Base-by-base conservation (phyloP, 2,113 vertebrate species). In the Dinomys branickii region DNA sequence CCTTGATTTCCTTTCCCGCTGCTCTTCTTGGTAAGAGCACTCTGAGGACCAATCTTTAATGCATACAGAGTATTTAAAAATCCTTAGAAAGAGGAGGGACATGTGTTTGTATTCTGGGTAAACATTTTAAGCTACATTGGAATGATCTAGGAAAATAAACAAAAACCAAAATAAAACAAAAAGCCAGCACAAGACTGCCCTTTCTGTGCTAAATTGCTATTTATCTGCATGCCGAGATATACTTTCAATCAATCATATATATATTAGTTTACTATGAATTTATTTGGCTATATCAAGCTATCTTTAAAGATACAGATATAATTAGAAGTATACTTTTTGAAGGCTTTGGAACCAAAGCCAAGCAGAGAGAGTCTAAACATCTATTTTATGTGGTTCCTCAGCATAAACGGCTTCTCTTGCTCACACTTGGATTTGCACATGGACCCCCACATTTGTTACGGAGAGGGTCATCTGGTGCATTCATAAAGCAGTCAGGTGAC, bases 141-240 rank as follows among this genome's bases (percentile, higher is more conserved):
- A 96, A 90, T 58, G 58, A 82, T 85, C 86, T 17, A 44, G 33
- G 61, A 2, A 30, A 35, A 87, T 38, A 56, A 16, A 38, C 4
- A 93, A 24, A 80, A 12, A 50, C 38, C n/a, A 71, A 41, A 44
- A 14, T 17, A 71, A 71, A 38, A 19, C 67, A 47, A n/a, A n/a
- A 92, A 91, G 63, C 65, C 5, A 85, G 41, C 54, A 44, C 22
- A 88, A 65, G 65, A 77, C 38, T 97, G 75, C 44, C 81, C 81
- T 97, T 96, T 96, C 52, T 94, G 14, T 92, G 67, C 77, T 58
- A 96, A 94, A 52, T 94, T 93, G 52, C 83, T 96, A n/a, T 94
- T 90, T 96, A 81, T 96, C 69, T 95, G 94, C 77, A 54, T 91
- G 88, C 92, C 87, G 94, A 96, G 78, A 94, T 82, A 13, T 33